Base-by-base conservation (phyloP, 2,797 vertebrate species). In the Hirundo rustica region DNA sequence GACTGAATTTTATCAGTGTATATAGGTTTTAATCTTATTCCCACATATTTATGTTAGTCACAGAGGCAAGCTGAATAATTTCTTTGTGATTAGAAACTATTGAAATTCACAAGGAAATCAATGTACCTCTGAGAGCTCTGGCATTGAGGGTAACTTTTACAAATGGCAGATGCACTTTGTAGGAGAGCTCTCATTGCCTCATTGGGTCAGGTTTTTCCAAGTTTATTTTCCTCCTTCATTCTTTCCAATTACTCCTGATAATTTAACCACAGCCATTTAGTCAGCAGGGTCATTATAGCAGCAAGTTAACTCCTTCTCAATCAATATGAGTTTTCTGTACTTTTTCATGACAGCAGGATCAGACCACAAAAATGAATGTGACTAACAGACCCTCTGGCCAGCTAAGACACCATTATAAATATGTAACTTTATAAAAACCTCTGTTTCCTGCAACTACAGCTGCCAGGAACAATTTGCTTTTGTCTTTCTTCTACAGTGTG, bases 1-100 rank as follows among this genome's bases (percentile, higher is more conserved):
- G 95, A 96, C 96, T 92, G 97, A 96, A 97, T 97, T 97, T 96
- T 96, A 92, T 82, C 89, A 93, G 38, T 87, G 22, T 80, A 93
- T 95, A 90, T 58, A 96, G 71, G 5, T 85, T 96, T 95, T 86
- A 94, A 95, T 96, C 93, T 95, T 96, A 89, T 75, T 96, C 65
- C 70, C 51, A 42, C 65, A 66, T 92, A 94, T 95, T 96, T 96
- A 88, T n/a, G 45, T 96, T 94, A 64, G 84, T 93, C 94, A 83
- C 70, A 79, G 89, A 96, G 76, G 85, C 71, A 96, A 93, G 66
- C 14, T 90, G 88, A 95, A 88, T 70, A 80, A 92, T 97, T 97
- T 96, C 27, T 92, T 92, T 91, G 87, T 95, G 67, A 95, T 97
- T 95, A 93, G 93, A 96, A 97, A 86, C 60, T 66, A 94, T 72